Evolutionary conservation across 2,113 vertebrate species (phyloP), one percentile per base, ranked within the genome.

Genomic region (Corythaeola cristata): DNA sequence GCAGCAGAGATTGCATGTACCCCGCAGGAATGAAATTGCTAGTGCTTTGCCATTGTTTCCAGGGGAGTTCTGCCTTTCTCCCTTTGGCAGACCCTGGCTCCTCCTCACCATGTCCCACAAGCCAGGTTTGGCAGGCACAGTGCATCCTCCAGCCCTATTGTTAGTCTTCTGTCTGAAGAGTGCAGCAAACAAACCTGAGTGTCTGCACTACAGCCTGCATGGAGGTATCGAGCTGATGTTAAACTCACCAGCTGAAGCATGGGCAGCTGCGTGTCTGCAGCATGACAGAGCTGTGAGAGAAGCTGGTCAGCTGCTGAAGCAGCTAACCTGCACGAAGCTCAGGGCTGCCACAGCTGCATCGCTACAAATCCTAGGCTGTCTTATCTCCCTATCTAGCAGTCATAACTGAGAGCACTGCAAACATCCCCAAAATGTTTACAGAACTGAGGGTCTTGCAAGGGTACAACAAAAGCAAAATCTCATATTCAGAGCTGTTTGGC

Each of bases 1-100:
- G 1, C 27, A 69, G 44, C 3, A 8, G 23, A 60, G 39, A 39
- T 0, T 20, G 41, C 72, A 56, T 5, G 0, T 3, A 1, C 26
- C n/a, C 22, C 15, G 8, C 3, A 52, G 44, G 44, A 89, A 58
- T 11, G 11, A 69, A 93, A 73, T 12, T 37, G 15, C 32, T 23
- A 23, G 5, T 37, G 39, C 52, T 82, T 50, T 84, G 15, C 49
- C 26, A 14, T 20, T 32, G 15, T 22, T 67, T 52, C 60, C 50
- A 50, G 49, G 59, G 17, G 22, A 47, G 11, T 28, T 79, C 52
- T 30, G 28, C 58, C 50, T 49, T 64, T 49, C 39, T 78, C 17
- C 28, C 44, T 47, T 8, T 14, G 58, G 23, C 44, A 76, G 22
- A 79, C 9, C 39, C 50, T 64, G 27, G 4, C 21, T 67, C 7